phyloP scores from a whole-genome alignment of 30 jellyfish, hydroid and myxozoan genomes.

The Turritopsis rubra region DNA sequence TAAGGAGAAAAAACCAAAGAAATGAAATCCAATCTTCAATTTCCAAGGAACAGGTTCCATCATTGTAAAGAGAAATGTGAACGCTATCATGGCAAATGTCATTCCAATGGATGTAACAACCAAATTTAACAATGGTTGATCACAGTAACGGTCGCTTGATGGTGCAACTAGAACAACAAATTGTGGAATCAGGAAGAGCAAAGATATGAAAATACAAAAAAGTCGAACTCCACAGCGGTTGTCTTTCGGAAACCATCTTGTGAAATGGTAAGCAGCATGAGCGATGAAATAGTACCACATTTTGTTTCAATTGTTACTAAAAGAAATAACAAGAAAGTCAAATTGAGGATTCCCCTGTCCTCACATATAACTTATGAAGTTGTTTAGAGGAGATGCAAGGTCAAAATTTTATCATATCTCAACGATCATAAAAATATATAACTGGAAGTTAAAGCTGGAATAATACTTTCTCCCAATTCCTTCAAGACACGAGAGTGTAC shows the following conservation, averaged over 20 bases:
- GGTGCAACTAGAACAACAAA: conserved; percentile 41
- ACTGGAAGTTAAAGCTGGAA: too few relatives aligned
- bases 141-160: conserved; percentile 62
- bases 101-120: conserved; percentile 63
- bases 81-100: conserved; percentile 85
- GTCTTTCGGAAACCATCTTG: conserved; percentile 80
- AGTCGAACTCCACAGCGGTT: conserved; percentile 63
- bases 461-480: too few relatives aligned
- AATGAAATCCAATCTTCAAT: conserved; percentile 73
- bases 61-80: conserved; percentile 74
- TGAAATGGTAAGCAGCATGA: conserved; percentile 60
- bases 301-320: background rate
- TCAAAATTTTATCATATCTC: too few relatives aligned
- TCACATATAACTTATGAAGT: too few relatives aligned
- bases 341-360: too few relatives aligned
- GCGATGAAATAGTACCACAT: conserved; percentile 93
- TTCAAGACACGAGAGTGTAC: too few relatives aligned
- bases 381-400: too few relatives aligned
- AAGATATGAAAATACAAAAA: conserved; percentile 32
- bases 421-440: too few relatives aligned
- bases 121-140: conserved; percentile 65
- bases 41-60: conserved; percentile 99
- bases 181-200: conserved; percentile 58
- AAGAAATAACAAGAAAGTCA: background rate
- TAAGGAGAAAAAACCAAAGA: conserved; percentile 83